Evolutionary conservation across 2,797 vertebrate species (phyloP), one percentile per base, ranked within the genome.

Genomic region (Ficedula albicollis): DNA sequence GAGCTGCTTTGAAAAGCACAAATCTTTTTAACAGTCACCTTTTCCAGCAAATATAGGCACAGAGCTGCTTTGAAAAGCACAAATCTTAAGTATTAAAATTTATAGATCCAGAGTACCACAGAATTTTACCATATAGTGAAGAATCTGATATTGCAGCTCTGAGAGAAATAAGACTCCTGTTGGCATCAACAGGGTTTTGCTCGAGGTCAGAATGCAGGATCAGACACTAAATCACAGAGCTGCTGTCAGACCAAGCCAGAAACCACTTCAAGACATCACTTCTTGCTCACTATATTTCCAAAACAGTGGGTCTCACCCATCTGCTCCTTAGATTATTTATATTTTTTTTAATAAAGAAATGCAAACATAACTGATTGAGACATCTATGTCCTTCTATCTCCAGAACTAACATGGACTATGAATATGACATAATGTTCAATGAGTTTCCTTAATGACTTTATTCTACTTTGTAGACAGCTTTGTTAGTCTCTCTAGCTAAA

Each of bases 301-400:
- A 96, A 96, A 68, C 59, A 89, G 64, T 69, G 81, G 73, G 43
- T 66, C 55, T 95, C 66, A 90, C 39, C 60, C 88, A 94, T 73
- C 52, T 93, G 74, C 36, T 89, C 54, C 81, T 94, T 64, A 87
- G 66, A 44, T 36, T 49, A 41, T 70, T n/a, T n/a, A n/a, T n/a
- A n/a, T n/a, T n/a, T 84, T 92, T 90, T 69, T 58, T 7, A 54
- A 59, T 59, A 93, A 96, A 92, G 80, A 98, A 96, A 96, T 83
- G 81, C 48, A 60, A 56, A 95, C 74, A 78, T 70, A 77, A 75
- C 63, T 92, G 55, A 87, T 74, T 85, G 86, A 93, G 81, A 90
- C 91, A 96, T 96, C 89, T 95, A 81, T 84, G 84, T 89, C 90
- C 26, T 95, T 93, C 84, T 49, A 38, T 64, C 67, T 84, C 82